Percentiles rank a stretch among this genome's conserved stretches.
Conservation (phyloP, 2,888 invertebrate species). For the Gari tellinella region DNA sequence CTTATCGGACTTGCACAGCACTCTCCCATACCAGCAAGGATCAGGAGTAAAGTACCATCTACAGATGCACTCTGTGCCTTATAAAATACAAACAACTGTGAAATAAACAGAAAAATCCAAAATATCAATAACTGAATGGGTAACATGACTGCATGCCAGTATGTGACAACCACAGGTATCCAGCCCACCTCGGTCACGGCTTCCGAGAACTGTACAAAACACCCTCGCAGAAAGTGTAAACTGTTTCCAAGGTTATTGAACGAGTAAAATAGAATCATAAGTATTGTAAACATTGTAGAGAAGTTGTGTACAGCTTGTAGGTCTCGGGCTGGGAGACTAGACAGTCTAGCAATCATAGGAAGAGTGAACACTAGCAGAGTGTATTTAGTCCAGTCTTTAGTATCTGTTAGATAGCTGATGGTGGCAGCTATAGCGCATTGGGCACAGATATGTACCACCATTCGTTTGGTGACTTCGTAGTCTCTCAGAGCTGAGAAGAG, state of each 20-base stretch:
- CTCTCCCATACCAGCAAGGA: conserved; percentile 84
- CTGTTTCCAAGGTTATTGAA: conserved; percentile 84
- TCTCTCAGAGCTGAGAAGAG: conserved; percentile 71
- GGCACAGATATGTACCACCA: conserved; percentile 80
- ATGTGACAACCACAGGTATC: conserved; percentile 80
- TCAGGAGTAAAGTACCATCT: conserved; percentile 83
- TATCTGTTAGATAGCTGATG: conserved; percentile 83
- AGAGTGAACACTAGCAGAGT: conserved; percentile 85
- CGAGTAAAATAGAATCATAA: conserved; percentile 84
- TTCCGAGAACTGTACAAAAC: conserved; percentile 68
- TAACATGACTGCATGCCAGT: conserved; percentile 85
- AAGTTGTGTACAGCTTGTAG: conserved; percentile 85
- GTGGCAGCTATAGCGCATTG: conserved; percentile 83
- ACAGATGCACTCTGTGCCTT: conserved; percentile 76
- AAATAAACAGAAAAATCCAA: conserved; percentile 85
- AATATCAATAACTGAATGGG: conserved; percentile 85
- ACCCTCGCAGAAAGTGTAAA: conserved; percentile 79
- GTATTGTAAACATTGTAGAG: conserved; percentile 83
- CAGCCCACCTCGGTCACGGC: conserved; percentile 81
- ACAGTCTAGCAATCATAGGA: conserved; percentile 85
- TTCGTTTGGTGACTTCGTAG: conserved; percentile 74
- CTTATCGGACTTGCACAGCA: conserved; percentile 86
- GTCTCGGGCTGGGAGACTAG: conserved; percentile 83
- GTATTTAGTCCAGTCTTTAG: conserved; percentile 81
- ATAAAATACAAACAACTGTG: conserved; percentile 83